Evolutionary conservation across 2,113 vertebrate species (phyloP).

Genomic region (Anseranas semipalmata): DNA sequence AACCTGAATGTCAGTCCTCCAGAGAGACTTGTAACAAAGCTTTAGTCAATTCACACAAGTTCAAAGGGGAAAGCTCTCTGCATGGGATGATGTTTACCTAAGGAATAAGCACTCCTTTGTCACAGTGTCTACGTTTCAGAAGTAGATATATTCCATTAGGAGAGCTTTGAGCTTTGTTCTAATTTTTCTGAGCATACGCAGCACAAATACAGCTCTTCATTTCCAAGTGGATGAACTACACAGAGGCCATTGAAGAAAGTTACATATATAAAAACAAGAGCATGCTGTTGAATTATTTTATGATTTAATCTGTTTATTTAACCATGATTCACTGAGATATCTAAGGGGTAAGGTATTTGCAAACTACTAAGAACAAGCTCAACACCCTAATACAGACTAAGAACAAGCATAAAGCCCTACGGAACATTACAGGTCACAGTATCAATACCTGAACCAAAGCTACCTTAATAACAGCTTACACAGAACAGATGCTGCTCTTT

Average conservation of each 20-base stretch:
- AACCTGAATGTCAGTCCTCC: slow-evolving; percentile 66
- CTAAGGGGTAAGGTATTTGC: not conserved
- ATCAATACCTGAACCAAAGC: not conserved
- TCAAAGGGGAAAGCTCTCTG: slow-evolving; percentile 70
- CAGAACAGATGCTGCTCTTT: not conserved
- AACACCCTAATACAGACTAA: not conserved
- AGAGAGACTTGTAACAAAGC: slow-evolving; percentile 67
- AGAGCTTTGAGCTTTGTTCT: slow-evolving; percentile 32
- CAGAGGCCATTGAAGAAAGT: not conserved
- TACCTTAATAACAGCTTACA: not conserved
- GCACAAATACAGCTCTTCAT: not conserved
- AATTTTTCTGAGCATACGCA: slow-evolving; percentile 47
- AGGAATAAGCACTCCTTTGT: not conserved
- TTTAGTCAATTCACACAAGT: slow-evolving; percentile 11
- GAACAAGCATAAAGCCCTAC: not conserved
- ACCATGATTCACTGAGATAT: not conserved
- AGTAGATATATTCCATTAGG: slow-evolving; percentile 50
- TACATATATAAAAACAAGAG: not conserved
- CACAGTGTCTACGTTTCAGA: not conserved
- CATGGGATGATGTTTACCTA: slow-evolving; percentile 45
- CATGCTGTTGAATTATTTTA: not conserved
- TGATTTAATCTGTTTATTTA: not conserved
- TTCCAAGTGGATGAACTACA: not conserved
- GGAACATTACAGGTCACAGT: not conserved
- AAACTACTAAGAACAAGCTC: not conserved